A percentile compares a stretch with the other conserved stretches of the same genome.
Conservation (phyloP, 2,113 vertebrate species). For the Dasyprocta punctata region DNA sequence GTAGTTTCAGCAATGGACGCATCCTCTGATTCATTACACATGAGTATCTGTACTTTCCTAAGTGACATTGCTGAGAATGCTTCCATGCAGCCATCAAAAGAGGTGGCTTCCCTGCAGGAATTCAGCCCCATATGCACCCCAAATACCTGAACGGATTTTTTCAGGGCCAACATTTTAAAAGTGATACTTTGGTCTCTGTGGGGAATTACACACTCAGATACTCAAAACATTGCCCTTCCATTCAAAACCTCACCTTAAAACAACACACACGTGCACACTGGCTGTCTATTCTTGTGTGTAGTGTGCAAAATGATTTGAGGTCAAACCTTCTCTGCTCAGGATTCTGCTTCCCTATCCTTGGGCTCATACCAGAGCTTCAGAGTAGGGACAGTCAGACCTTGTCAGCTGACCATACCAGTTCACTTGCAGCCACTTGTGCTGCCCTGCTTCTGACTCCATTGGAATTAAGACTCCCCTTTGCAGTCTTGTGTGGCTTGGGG, state of each 20-base stretch:
- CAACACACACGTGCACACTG: too few species aligned
- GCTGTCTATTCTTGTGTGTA: not conserved
- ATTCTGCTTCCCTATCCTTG: not conserved
- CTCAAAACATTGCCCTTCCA: not conserved
- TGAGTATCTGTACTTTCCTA: not conserved
- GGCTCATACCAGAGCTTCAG: not conserved
- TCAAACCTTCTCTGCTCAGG: not conserved
- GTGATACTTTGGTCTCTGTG: not conserved
- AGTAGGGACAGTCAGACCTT: not conserved
- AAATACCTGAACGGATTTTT: not conserved
- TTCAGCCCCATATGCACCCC: fast-evolving
- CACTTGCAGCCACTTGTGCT: fast-evolving
- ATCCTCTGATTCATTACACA: not conserved
- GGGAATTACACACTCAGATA: not conserved
- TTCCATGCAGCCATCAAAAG: not conserved
- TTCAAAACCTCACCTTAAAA: not conserved
- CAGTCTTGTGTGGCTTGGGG: not conserved
- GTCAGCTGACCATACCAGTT: too few species aligned
- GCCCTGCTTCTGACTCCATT: fast-evolving
- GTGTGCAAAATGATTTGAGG: not conserved
- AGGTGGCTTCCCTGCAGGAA: not conserved
- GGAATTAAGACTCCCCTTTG: not conserved
- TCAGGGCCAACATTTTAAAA: not conserved
- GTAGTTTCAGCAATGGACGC: not conserved
- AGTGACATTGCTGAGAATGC: not conserved